Conservation (phyloP, 2,113 vertebrate species). For the Crotophaga sulcirostris region DNA sequence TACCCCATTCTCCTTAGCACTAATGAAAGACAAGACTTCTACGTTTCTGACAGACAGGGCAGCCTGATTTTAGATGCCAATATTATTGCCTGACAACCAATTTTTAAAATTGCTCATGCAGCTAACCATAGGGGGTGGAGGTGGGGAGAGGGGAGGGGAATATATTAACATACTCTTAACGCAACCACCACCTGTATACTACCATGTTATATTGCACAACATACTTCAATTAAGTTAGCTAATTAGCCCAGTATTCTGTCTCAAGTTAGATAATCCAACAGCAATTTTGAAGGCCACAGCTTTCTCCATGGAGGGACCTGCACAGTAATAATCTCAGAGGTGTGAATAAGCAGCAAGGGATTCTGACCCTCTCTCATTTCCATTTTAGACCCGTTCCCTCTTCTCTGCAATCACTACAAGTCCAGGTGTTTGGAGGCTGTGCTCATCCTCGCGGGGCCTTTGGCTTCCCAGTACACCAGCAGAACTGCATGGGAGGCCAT, state of each 20-base stretch:
- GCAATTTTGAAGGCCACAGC: background rate
- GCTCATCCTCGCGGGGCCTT: background rate
- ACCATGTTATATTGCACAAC: background rate
- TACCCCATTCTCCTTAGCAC: background rate
- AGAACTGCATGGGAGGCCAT: background rate
- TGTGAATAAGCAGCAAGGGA: background rate
- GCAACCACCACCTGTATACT: background rate
- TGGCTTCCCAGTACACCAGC: background rate
- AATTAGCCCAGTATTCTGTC: background rate
- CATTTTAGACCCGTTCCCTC: background rate
- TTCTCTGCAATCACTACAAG: background rate
- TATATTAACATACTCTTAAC: background rate
- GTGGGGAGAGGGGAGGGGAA: too few relatives aligned
- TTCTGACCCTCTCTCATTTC: background rate
- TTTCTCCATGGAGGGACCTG: background rate
- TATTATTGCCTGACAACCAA: background rate
- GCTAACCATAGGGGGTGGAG: background rate
- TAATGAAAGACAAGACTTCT: background rate
- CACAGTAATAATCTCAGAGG: background rate
- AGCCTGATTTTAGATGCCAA: background rate
- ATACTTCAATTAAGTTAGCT: background rate
- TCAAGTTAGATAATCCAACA: background rate
- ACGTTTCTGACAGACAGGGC: background rate
- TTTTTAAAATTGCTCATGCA: background rate
- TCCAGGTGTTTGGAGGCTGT: background rate